Conservation (phyloP, 2,113 vertebrate genomes). For the Lichenostomus cassidix region DNA sequence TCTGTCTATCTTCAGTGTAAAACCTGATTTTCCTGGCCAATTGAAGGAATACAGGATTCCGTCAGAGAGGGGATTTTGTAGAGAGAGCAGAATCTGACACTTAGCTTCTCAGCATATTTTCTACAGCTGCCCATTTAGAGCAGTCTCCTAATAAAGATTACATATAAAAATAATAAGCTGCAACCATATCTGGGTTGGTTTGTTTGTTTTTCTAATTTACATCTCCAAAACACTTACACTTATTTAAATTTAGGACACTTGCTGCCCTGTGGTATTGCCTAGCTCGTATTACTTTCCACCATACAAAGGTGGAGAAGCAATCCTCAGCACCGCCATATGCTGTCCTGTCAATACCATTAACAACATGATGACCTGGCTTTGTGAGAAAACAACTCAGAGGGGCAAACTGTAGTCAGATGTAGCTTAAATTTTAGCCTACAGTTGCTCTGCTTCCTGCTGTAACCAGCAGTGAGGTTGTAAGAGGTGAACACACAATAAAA, state of each 20-base stretch:
- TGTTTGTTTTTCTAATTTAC: neutral
- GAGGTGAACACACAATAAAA: slow-evolving; percentile 6
- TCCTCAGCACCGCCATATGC: neutral
- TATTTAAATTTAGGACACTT: slow-evolving; percentile 6
- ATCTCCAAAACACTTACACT: neutral
- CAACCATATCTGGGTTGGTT: neutral
- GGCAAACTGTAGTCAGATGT: neutral
- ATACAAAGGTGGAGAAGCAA: neutral
- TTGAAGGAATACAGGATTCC: neutral
- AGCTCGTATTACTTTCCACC: neutral
- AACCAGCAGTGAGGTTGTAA: neutral
- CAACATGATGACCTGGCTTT: neutral
- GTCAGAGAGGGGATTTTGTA: neutral
- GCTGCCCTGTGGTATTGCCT: neutral
- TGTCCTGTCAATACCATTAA: slow-evolving; percentile 4
- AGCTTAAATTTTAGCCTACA: neutral
- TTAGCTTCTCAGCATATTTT: neutral
- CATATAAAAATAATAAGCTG: neutral
- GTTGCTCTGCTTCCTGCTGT: neutral
- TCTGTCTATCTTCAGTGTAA: neutral
- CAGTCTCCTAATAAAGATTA: neutral
- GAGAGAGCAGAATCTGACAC: neutral
- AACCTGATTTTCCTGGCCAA: neutral
- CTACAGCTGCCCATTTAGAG: neutral
- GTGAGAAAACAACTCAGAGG: neutral